Conservation (phyloP, 2,888 invertebrate genomes). For the Zhengitettix transpicula region DNA sequence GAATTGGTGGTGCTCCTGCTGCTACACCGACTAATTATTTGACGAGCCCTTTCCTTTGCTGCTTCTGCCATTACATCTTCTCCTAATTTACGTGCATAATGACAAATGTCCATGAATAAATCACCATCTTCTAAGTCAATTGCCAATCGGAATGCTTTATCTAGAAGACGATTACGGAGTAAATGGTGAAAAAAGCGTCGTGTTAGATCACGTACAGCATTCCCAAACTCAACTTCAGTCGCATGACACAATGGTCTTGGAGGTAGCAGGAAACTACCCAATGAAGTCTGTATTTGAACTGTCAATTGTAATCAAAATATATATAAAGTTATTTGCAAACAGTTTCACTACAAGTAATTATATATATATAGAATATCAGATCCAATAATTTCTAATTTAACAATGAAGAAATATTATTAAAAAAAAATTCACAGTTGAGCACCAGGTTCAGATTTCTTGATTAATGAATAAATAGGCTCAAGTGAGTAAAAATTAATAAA, state of each 20-base stretch:
- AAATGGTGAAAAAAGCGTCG: conserved; percentile 76
- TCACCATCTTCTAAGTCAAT: conserved; percentile 76
- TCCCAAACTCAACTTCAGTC: conserved; percentile 55
- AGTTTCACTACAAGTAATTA: too few species aligned
- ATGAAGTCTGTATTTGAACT: conserved; percentile 52
- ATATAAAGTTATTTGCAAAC: too few species aligned
- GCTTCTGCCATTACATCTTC: conserved; percentile 48
- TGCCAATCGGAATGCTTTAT: conserved; percentile 69
- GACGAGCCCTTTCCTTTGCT: conserved; percentile 49
- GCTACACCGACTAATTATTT: conserved; percentile 17
- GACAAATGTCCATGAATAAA: conserved; percentile 68
- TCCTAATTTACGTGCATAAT: conserved; percentile 46
- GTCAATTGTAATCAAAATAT: too few species aligned
- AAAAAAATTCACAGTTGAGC: too few species aligned
- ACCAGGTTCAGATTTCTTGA: too few species aligned
- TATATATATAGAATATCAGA: too few species aligned
- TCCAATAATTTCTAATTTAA: too few species aligned
- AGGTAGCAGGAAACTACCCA: conserved; percentile 66
- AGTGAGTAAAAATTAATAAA: too few species aligned
- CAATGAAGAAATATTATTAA: too few species aligned
- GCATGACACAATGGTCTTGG: conserved; percentile 46
- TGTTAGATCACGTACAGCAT: conserved; percentile 62
- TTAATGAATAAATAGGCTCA: too few species aligned
- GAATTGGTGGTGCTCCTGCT: conserved; percentile 20
- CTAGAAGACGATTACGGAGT: conserved; percentile 53